phyloP scores from a whole-genome alignment of 2,113 vertebrate species.

The Lamprotornis superbus region DNA sequence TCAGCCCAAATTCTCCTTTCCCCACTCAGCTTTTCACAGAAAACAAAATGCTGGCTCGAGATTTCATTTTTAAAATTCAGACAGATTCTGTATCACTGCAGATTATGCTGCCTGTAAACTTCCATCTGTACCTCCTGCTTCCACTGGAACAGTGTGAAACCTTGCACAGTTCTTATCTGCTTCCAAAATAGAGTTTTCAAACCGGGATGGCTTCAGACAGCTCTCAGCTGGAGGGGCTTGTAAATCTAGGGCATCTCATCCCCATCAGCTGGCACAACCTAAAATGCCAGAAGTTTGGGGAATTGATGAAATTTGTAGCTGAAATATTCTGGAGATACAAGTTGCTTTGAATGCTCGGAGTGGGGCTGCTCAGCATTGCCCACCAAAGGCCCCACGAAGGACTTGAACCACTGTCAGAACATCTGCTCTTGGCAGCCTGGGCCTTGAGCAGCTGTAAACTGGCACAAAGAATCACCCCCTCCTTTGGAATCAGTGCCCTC shows the following conservation, averaged over 20 bases:
- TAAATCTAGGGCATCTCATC: constrained; percentile 42
- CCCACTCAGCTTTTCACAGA: background rate
- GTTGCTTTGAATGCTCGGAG: background rate
- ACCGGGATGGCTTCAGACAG: constrained; percentile 25
- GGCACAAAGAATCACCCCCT: background rate
- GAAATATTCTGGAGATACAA: constrained; percentile 33
- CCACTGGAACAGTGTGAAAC: constrained; percentile 7
- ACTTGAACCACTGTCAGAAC: background rate
- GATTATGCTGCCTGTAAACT: constrained; percentile 36
- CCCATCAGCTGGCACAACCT: constrained; percentile 6
- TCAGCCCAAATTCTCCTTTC: constrained; percentile 5
- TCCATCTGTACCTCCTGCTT: constrained; percentile 53
- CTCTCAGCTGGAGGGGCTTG: constrained; percentile 27
- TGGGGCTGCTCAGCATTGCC: background rate
- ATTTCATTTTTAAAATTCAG: constrained; percentile 2
- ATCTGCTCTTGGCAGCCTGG: background rate
- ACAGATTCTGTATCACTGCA: background rate
- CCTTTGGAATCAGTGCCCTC: background rate
- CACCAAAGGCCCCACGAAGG: background rate
- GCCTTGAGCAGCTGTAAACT: background rate
- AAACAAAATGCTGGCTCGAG: background rate
- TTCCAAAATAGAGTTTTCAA: constrained; percentile 51
- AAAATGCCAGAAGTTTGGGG: constrained; percentile 43
- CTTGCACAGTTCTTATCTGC: background rate
- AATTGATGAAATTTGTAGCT: constrained; percentile 31